Conservation (phyloP, 2,888 invertebrate species). For the Nomada hirtipes region DNA sequence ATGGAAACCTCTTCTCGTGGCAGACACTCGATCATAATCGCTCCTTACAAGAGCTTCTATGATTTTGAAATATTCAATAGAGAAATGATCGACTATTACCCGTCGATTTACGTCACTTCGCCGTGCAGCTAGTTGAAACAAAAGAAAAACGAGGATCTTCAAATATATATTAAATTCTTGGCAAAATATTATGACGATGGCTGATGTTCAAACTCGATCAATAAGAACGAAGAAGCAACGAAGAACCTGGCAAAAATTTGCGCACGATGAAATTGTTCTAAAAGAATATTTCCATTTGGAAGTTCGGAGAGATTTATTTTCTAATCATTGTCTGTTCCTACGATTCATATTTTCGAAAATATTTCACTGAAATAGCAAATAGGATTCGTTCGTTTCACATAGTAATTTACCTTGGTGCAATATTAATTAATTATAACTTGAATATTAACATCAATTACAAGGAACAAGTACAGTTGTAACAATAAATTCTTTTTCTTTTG, state of each 20-base stretch:
- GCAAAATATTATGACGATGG: neutral
- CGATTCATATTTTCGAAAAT: too few relatives aligned
- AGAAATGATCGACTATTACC: neutral
- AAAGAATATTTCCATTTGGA: neutral
- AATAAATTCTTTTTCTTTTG: too few relatives aligned
- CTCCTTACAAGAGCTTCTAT: neutral
- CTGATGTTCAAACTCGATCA: constrained; percentile 6
- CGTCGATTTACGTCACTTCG: neutral
- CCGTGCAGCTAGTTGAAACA: neutral
- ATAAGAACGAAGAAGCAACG: neutral
- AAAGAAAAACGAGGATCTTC: neutral
- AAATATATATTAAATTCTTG: constrained; percentile 9
- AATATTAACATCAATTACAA: too few relatives aligned
- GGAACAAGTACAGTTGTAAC: too few relatives aligned
- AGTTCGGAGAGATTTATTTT: neutral
- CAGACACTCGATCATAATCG: neutral
- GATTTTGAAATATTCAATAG: constrained; percentile 3
- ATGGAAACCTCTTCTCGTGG: neutral
- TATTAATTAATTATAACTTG: too few relatives aligned
- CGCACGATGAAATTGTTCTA: neutral
- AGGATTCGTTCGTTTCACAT: too few relatives aligned
- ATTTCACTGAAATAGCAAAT: too few relatives aligned
- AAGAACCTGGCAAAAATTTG: constrained; percentile 7
- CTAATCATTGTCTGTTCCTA: too few relatives aligned
- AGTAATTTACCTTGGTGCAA: too few relatives aligned